Evolutionary conservation across 2,797 vertebrate species (phyloP).

Genomic region (Hephaestus fuliginosus): DNA sequence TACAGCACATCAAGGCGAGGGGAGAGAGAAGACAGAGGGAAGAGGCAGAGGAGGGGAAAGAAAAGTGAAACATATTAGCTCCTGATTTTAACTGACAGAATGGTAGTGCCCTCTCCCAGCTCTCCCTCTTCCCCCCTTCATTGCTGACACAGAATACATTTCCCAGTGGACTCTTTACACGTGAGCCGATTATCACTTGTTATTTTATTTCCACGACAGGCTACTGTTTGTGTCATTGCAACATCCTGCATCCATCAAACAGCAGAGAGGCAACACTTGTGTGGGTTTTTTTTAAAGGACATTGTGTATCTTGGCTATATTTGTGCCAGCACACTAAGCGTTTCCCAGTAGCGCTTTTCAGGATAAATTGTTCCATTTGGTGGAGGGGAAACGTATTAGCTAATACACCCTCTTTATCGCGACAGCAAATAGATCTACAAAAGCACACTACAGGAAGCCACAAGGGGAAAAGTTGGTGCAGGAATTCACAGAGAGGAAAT

Average conservation of each 20-base stretch:
- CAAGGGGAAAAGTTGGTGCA: slow-evolving; percentile 67
- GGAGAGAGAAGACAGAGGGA: slow-evolving; percentile 76
- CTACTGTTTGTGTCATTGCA: slow-evolving; percentile 67
- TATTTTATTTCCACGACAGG: slow-evolving; percentile 40
- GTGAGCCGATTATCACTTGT: slow-evolving; percentile 52
- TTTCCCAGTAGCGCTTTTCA: slow-evolving; percentile 60
- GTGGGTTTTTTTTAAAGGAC: slow-evolving; percentile 29
- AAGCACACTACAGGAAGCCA: slow-evolving; percentile 79
- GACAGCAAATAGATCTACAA: slow-evolving; percentile 70
- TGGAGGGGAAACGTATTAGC: slow-evolving; percentile 71
- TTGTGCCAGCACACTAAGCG: slow-evolving; percentile 37
- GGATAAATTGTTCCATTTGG: slow-evolving; percentile 69
- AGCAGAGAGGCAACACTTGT: slow-evolving; percentile 49
- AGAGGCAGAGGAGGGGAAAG: slow-evolving; percentile 78
- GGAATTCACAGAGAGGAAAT: slow-evolving; percentile 79
- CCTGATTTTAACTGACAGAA: slow-evolving; percentile 86
- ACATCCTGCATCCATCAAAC: slow-evolving; percentile 58
- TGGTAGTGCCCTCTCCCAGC: slow-evolving; percentile 66
- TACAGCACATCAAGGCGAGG: slow-evolving; percentile 90
- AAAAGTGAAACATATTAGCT: slow-evolving; percentile 89
- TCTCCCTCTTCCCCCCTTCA: slow-evolving; percentile 42
- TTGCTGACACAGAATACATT: slow-evolving; percentile 49
- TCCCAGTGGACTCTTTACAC: slow-evolving; percentile 57
- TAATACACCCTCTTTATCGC: slow-evolving; percentile 79
- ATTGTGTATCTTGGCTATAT: slow-evolving; percentile 53